Base-by-base conservation (phyloP, 2,888 invertebrate genomes). In the Tinea trinotella region DNA sequence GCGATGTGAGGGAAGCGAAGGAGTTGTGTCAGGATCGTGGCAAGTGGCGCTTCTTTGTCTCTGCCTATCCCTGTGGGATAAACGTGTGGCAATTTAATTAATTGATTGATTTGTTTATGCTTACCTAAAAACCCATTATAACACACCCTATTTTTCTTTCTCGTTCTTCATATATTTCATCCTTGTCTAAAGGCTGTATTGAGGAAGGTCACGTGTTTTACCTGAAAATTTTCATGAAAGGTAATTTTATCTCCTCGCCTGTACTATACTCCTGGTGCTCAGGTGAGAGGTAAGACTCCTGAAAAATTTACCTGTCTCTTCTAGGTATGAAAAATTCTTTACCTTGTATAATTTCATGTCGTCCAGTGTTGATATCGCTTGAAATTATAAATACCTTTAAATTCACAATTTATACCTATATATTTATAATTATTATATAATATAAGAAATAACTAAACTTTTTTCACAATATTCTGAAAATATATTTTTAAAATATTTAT, bases 271-370 rank as follows among this genome's bases (percentile, higher is more conserved):
- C 82, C 81, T 80, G 62, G 81, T 85, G 73, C 56, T 63, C 75
- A 81, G 81, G 80, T 83, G 73, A 73, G 70, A 67, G 58, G 68
- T 73, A 77, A 79, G 78, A 77, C 76, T 82, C 78, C 83, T 84
- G 71, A 77, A 77, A 76, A 74, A 69, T 71, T 68, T 69, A 73
- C 74, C 71, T 73, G 61, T 61, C 61, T 61, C 56, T 62, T 67
- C 67, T 63, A 54, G 50, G 54, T 56, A 50, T n/a, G 30, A 35
- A 34, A 52, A 52, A 13, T 13, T 34, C 6, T 15, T 6, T 52
- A 30, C 2, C 30, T 7, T 7, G 48, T 18, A 48, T 48, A 18
- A 48, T n/a, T 48, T 19, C 19, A 30, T 30, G 30, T n/a, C n/a
- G 7, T 30, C n/a, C 7, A 30, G 30, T 10, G n/a, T n/a, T n/a